A percentile compares a stretch with the other conserved stretches of the same genome.
Conservation (phyloP, 2,113 vertebrate genomes). For the Pelecanoides urinatrix region DNA sequence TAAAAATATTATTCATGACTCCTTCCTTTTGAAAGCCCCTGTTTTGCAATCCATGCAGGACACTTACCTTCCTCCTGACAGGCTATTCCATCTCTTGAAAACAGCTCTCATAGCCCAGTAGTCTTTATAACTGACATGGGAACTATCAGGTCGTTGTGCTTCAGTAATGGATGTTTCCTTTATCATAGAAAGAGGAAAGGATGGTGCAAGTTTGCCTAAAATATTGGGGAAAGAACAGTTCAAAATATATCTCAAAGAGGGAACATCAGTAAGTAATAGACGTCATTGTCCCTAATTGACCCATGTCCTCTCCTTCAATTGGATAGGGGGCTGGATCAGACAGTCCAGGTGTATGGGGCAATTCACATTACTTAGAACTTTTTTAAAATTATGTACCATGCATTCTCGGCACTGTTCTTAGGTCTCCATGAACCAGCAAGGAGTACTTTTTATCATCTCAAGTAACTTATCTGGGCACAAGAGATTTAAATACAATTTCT, state of each 20-base stretch:
- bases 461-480: background rate
- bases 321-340: background rate
- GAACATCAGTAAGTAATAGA: background rate
- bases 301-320: background rate
- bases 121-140: background rate
- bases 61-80: background rate
- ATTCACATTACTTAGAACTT: background rate
- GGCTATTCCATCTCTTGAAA: background rate
- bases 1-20: background rate
- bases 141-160: background rate
- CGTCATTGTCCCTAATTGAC: background rate
- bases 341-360: background rate
- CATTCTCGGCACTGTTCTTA: background rate
- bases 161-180: background rate
- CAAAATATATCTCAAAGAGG: background rate
- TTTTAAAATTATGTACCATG: background rate
- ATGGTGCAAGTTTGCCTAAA: background rate
- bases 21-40: background rate
- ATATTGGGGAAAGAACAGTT: background rate
- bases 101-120: background rate
- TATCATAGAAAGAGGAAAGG: background rate
- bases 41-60: background rate
- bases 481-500: background rate
- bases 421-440: background rate
- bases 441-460: background rate